Conservation (phyloP, 2,888 invertebrate species). For the Camptogramma bilineatum region DNA sequence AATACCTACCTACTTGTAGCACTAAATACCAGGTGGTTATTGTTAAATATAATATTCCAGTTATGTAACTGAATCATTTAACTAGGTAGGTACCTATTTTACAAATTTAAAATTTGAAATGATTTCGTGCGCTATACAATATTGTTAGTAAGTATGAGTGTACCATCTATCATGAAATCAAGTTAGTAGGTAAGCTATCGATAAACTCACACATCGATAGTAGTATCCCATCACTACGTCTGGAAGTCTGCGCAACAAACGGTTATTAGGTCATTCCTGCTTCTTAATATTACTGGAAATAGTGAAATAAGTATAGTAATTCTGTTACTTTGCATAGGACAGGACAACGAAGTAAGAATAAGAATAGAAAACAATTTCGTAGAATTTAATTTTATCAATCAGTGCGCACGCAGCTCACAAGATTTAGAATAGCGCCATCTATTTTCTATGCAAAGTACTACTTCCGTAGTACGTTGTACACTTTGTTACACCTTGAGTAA, state of each 20-base stretch:
- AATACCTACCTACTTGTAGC: background rate
- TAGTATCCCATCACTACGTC: conserved; percentile 31
- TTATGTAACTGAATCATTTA: too few species aligned
- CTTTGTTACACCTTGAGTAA: too few species aligned
- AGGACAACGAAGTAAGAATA: conserved; percentile 13
- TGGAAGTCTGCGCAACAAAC: conserved; percentile 9
- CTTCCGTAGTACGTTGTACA: too few species aligned
- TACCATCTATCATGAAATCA: conserved; percentile 5
- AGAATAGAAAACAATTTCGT: conserved; percentile 13
- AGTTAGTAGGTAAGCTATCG: conserved; percentile 12
- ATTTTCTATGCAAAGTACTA: background rate
- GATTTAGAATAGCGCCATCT: conserved; percentile 19
- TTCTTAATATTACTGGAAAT: conserved; percentile 4
- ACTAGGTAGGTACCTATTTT: background rate
- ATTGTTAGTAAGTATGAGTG: background rate
- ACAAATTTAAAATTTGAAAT: background rate
- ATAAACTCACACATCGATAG: conserved; percentile 45
- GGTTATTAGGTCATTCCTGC: conserved; percentile 7
- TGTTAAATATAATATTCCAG: background rate
- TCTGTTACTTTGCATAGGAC: conserved; percentile 12
- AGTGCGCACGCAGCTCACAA: conserved; percentile 19
- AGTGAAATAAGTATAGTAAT: background rate
- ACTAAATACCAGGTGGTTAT: background rate
- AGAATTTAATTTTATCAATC: conserved; percentile 17
- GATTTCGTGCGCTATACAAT: background rate